A percentile compares a stretch with the other conserved stretches of the same genome.
phyloP scores from a whole-genome alignment of 2,797 vertebrate genomes.

The Thalassophryne amazonica region DNA sequence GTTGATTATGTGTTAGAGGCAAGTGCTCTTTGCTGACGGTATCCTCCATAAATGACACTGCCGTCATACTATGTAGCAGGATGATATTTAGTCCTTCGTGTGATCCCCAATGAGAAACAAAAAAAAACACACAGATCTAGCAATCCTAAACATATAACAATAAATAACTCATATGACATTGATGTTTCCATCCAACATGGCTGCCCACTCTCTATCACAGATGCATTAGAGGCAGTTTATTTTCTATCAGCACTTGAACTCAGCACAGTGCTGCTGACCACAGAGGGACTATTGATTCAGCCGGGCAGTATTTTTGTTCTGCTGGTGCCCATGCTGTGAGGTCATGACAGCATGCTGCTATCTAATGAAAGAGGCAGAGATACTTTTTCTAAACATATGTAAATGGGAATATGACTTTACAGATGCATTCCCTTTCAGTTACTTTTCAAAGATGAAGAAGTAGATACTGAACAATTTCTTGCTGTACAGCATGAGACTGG shows the following conservation, averaged over 20 bases:
- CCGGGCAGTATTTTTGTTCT: conserved; percentile 36
- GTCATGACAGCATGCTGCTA: conserved; percentile 38
- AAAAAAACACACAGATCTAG: conserved; percentile 7
- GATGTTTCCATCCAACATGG: conserved; percentile 32
- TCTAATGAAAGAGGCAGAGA: conserved; percentile 24
- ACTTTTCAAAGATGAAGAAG: neutral
- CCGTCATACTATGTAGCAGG: neutral
- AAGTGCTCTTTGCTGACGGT: conserved; percentile 6
- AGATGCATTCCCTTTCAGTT: too few species aligned
- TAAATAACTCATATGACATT: conserved; percentile 6
- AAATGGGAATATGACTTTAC: too few species aligned
- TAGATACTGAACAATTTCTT: neutral
- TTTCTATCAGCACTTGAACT: conserved; percentile 46
- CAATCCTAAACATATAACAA: conserved; percentile 27
- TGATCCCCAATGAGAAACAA: conserved; percentile 6
- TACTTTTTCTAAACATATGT: neutral
- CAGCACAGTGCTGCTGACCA: conserved; percentile 51
- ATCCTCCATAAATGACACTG: conserved; percentile 13
- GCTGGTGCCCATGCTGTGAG: conserved; percentile 24
- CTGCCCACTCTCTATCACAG: conserved; percentile 26
- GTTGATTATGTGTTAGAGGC: conserved; percentile 18
- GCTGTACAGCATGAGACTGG: neutral
- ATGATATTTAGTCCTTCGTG: neutral
- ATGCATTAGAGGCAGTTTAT: conserved; percentile 41
- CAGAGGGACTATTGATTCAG: conserved; percentile 60